phyloP scores from a whole-genome alignment of 2,113 vertebrate genomes.

The Rhinolophus sinicus region DNA sequence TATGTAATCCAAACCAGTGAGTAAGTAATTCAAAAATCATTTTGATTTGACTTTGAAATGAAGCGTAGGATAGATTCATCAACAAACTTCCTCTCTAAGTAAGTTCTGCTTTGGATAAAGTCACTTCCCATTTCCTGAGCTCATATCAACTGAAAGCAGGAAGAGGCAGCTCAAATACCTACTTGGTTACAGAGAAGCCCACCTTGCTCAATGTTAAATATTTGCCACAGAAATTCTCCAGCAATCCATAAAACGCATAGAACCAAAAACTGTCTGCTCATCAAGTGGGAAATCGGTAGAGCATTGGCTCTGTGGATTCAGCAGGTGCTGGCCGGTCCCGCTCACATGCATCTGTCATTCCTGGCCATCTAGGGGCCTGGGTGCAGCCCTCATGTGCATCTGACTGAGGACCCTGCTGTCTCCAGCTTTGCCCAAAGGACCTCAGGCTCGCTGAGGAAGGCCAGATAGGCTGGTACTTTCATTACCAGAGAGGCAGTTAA shows the following conservation, averaged over 20 bases:
- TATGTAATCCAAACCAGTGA: neutral
- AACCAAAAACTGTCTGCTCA: neutral
- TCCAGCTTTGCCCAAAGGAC: neutral
- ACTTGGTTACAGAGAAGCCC: neutral
- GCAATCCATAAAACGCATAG: neutral
- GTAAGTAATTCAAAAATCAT: neutral
- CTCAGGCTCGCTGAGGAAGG: neutral
- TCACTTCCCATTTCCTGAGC: conserved; percentile 39
- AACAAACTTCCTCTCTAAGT: conserved; percentile 37
- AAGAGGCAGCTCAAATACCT: neutral
- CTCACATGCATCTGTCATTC: neutral
- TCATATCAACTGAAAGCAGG: neutral
- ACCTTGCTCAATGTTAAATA: neutral
- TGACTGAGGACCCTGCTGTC: neutral
- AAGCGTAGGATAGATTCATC: conserved; percentile 9
- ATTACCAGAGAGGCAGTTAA: neutral
- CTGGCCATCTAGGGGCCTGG: neutral
- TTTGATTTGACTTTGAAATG: conserved; percentile 56
- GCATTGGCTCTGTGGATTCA: neutral
- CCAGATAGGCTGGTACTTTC: neutral
- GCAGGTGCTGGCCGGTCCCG: neutral
- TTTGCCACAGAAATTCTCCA: conserved; percentile 2
- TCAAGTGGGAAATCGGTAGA: neutral
- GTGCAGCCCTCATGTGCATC: neutral
- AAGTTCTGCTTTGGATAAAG: conserved; percentile 36